phyloP scores from a whole-genome alignment of 2,797 vertebrate species.

The Anniella stebbinsi region DNA sequence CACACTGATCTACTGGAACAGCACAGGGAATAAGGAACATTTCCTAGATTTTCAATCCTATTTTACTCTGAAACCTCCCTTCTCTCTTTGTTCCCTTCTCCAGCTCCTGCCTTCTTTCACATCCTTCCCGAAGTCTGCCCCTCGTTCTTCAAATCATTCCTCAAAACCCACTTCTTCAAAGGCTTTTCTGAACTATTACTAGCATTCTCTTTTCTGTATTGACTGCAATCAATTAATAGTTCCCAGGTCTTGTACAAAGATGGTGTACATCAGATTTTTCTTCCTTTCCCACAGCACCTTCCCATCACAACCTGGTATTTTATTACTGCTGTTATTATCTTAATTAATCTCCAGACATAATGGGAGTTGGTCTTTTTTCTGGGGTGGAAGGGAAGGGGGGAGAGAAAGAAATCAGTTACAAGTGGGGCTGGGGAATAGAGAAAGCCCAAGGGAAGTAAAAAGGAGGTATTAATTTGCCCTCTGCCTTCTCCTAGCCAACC shows the following conservation, averaged over 20 bases:
- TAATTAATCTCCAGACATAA: neutral
- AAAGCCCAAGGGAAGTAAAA: neutral
- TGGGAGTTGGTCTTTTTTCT: neutral
- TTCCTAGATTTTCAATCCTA: neutral
- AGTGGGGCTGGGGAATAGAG: neutral
- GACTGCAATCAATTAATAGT: neutral
- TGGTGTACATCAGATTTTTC: no score
- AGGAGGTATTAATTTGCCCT: neutral
- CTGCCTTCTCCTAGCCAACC: neutral
- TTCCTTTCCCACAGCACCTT: neutral
- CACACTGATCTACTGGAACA: neutral
- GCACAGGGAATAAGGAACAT: accelerated
- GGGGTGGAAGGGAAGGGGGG: neutral
- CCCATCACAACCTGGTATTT: neutral
- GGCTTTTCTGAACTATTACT: neutral
- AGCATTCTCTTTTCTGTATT: neutral
- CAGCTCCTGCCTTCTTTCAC: neutral
- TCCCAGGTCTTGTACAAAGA: neutral
- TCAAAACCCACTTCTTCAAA: neutral
- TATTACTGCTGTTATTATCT: neutral
- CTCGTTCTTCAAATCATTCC: neutral
- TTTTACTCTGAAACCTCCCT: neutral
- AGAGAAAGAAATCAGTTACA: neutral
- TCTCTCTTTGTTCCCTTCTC: neutral
- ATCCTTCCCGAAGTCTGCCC: neutral